phyloP scores from a whole-genome alignment of 2,113 vertebrate species.

The Heteronetta atricapilla region DNA sequence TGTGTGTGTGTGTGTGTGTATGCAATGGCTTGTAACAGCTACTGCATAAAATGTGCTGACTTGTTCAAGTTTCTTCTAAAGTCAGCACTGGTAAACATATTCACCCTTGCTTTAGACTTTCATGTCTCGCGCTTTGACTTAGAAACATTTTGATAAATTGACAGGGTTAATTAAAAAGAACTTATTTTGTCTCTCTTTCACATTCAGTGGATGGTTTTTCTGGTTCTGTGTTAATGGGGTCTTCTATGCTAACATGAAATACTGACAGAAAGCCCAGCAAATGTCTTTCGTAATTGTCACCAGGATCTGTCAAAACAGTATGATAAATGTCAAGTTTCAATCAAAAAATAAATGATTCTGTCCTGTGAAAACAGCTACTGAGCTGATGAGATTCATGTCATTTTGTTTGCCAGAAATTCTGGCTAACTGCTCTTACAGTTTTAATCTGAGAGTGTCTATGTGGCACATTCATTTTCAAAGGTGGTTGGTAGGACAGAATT shows the following conservation, averaged over 20 bases:
- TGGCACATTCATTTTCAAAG: background rate
- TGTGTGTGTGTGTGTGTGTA: background rate
- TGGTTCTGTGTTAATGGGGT: background rate
- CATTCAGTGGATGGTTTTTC: background rate
- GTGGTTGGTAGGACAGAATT: background rate
- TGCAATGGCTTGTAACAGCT: background rate
- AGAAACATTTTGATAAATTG: slow-evolving; percentile 20
- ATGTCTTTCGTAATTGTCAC: slow-evolving; percentile 21
- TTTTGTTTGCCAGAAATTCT: background rate
- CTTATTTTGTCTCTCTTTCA: background rate
- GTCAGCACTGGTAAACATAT: background rate
- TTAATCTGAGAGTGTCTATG: background rate
- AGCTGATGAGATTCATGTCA: background rate
- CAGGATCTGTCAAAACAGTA: background rate
- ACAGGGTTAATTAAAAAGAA: slow-evolving; percentile 36
- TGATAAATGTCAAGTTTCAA: slow-evolving; percentile 46
- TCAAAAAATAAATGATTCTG: slow-evolving; percentile 21
- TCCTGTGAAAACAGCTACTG: background rate
- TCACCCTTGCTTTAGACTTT: background rate
- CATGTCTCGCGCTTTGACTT: background rate
- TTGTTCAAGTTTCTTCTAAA: background rate
- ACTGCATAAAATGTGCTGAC: background rate
- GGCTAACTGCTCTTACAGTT: background rate
- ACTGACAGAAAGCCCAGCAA: slow-evolving; percentile 29
- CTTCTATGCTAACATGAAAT: slow-evolving; percentile 15